Base-by-base conservation (phyloP, 2,888 invertebrate species). In the Dolomedes plantarius region DNA sequence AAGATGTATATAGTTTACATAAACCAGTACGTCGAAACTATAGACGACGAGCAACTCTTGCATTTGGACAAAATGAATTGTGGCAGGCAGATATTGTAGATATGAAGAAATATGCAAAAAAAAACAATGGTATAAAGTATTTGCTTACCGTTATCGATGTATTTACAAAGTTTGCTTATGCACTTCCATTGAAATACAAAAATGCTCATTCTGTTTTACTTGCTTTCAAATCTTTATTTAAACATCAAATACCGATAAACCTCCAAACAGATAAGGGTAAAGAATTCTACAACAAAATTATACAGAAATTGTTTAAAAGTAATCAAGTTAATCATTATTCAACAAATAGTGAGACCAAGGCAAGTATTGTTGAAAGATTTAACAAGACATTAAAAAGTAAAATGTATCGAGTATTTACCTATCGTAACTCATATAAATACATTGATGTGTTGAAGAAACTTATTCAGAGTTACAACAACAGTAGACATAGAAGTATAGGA, bases 291-390 rank as follows among this genome's bases (percentile, higher is more conserved):
- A 89, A 89, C 56, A 50, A 65, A 56, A 23, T 11, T 0, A 67
- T 89, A 11, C 27, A 75, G 73, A 56, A 68, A 0, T 81, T 86
- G 50, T 72, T 88, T 31, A 79, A 82, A 11, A 41, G 82, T 29
- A 78, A 89, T 27, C 80, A 88, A 1, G 73, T 88, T 9, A 28
- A 88, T 39, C 89, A 88, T 88, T 89, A 89, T 50, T 89, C 88
- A 1, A 89, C 90, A 0, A 79, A 89, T 9, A 89, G 89, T 81
- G 89, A 90, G 56, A 88, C 89, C 5, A 91, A 91, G 87, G 89
- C 90, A 0, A 83, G 88, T 0, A 86, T 90, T 5, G 89, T 90
- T 1, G 91, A 91, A 88, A 73, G 91, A 9, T 90, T 90, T 9
- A 90, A 90, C 83, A 67, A 90, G 79, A 91, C 90, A 7, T 46